Evolutionary conservation across 2,113 vertebrate genomes (phyloP), one percentile per base, ranked within the genome.

Genomic region (Neoarius graeffei): DNA sequence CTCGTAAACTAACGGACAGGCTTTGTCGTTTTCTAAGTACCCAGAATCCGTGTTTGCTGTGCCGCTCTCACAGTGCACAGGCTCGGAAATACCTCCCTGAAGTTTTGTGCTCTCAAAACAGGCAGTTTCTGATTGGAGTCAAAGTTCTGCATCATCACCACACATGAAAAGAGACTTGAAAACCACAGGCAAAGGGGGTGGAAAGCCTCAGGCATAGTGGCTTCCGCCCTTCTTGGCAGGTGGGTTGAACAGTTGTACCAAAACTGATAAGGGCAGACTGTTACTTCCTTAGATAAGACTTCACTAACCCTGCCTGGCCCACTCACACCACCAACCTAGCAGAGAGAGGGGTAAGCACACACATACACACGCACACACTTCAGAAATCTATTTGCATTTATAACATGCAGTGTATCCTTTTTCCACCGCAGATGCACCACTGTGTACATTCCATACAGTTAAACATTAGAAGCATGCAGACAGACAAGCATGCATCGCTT

Each of bases 261-360:
- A 83, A 90, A 81, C 86, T 67, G 89, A 91, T 89, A 90, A 91
- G 89, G 27, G 73, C 64, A 90, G 76, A 80, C 86, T 91, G 91
- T 88, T 87, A 90, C 88, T 91, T 91, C 89, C 91, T 91, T 27
- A 90, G 88, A 90, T 90, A 91, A 90, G 88, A 48, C 54, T 85
- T 66, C 14, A 50, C 54, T 84, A 85, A 89, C 84, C 84, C 86
- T 64, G 84, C 89, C 89, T 81, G 79, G 85, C 83, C 15, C 69
- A 48, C 88, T 48, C 73, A 89, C 86, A 85, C 48, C 54, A 50
- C 87, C 50, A 81, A 23, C 52, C 84, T 67, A 60, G 66, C n/a
- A 87, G 20, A 62, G 69, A 50, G 20, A 42, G 54, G 20, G n/a
- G 59, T 62, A 76, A 35, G 15, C 67, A 35, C 67, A 69, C n/a